A percentile compares a stretch with the other conserved stretches of the same genome.
Conservation (phyloP, 2,797 vertebrate species). For the Buceros bicornis region DNA sequence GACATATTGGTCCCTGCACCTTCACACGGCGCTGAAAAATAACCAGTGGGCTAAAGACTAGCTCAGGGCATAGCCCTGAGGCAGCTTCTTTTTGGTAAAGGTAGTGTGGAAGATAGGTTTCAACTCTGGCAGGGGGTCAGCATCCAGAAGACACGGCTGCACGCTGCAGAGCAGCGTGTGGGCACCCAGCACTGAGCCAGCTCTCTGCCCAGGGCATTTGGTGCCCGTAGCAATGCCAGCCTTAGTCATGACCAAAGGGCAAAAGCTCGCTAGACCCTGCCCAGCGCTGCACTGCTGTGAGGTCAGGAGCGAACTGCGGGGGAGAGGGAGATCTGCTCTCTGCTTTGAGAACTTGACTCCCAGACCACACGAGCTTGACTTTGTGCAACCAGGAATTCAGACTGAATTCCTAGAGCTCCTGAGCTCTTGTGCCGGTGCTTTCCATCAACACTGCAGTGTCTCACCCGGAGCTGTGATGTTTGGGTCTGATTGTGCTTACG, state of each 20-base stretch:
- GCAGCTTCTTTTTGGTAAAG: background rate
- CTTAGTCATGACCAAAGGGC: background rate
- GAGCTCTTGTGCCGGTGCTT: background rate
- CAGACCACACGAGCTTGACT: background rate
- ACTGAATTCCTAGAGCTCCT: background rate
- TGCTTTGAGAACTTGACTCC: background rate
- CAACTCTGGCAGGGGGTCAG: no score
- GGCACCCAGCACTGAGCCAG: rapidly evolving
- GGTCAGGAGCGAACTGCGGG: background rate
- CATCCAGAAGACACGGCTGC: rapidly evolving
- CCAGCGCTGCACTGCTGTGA: background rate
- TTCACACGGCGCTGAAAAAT: background rate
- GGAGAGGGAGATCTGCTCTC: background rate
- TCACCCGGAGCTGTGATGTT: background rate
- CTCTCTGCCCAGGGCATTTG: rapidly evolving
- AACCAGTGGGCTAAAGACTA: background rate
- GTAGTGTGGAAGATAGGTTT: rapidly evolving
- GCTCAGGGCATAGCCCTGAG: background rate
- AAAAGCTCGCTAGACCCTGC: rapidly evolving
- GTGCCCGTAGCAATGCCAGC: rapidly evolving
- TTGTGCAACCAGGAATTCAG: background rate
- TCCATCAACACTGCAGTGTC: background rate
- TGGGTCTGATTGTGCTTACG: background rate
- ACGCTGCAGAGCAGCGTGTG: rapidly evolving
- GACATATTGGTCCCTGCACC: no score